Evolutionary conservation across 2,888 invertebrate genomes (phyloP).

Genomic region (Girardia tigrina): DNA sequence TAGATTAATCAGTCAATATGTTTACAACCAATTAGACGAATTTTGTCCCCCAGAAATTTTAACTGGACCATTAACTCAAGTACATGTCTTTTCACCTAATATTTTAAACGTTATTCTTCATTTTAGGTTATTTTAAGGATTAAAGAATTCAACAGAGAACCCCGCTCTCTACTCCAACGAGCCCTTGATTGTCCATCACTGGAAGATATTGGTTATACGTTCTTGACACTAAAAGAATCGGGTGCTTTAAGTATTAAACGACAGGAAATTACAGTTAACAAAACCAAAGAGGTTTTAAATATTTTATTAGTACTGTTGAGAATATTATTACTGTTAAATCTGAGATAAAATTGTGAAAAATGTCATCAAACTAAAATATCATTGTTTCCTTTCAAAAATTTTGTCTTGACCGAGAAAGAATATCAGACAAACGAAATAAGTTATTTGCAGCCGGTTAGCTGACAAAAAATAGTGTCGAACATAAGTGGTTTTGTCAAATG

Average conservation of each 20-base stretch:
- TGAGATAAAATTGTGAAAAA: too few species aligned
- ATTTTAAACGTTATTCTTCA: too few species aligned
- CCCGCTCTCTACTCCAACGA: slow-evolving; percentile 66
- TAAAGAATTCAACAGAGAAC: slow-evolving; percentile 65
- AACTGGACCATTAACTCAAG: slow-evolving; percentile 31
- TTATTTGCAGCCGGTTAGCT: too few species aligned
- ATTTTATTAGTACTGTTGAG: too few species aligned
- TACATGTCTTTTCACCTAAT: too few species aligned
- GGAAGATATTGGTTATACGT: slow-evolving; percentile 64
- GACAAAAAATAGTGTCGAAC: too few species aligned
- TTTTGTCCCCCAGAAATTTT: slow-evolving; percentile 33
- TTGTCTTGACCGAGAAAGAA: too few species aligned
- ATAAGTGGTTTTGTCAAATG: too few species aligned
- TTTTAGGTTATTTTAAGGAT: slow-evolving; percentile 54
- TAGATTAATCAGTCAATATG: slow-evolving; percentile 52
- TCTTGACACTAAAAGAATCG: slow-evolving; percentile 70
- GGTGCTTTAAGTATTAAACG: slow-evolving; percentile 30
- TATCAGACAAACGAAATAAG: too few species aligned
- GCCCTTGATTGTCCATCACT: slow-evolving; percentile 75
- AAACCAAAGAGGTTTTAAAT: slow-evolving; percentile 42
- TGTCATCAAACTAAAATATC: too few species aligned
- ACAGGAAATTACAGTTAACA: not conserved
- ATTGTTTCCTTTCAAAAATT: too few species aligned
- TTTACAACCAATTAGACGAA: slow-evolving; percentile 41
- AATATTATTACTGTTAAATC: too few species aligned